These are phyloP conservation scores for Melanotus villosus DNA, from an alignment of 2,888 invertebrate genomes.

Conservation along the genomic window DNA sequence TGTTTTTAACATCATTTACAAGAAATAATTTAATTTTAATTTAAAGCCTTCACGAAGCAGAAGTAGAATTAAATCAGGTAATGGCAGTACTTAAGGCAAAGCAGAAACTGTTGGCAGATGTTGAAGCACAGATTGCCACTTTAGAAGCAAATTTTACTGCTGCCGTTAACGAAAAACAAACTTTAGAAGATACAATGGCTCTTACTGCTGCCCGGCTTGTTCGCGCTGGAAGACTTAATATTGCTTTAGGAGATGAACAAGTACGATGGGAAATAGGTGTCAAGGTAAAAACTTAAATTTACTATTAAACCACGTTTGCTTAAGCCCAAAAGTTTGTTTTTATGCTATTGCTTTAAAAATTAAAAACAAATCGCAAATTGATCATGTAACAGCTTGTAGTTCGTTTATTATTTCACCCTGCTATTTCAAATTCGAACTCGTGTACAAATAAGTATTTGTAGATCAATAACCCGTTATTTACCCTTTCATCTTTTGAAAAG, in stretches of 20 bases:
- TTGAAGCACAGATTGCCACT: slow-evolving; percentile 78
- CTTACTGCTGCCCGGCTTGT: slow-evolving; percentile 84
- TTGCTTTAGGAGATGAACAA: slow-evolving; percentile 90
- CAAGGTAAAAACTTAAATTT: slow-evolving; percentile 65
- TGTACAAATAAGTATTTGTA: too few species aligned
- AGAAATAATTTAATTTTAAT: too few species aligned
- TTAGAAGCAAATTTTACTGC: slow-evolving; percentile 78
- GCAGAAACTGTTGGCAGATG: slow-evolving; percentile 85
- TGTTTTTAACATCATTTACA: too few species aligned
- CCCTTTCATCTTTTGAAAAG: too few species aligned
- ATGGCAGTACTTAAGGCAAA: slow-evolving; percentile 84
- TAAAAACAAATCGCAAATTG: too few species aligned
- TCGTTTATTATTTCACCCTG: too few species aligned
- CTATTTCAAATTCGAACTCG: too few species aligned
- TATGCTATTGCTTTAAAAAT: too few species aligned
- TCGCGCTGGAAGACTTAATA: slow-evolving; percentile 87
- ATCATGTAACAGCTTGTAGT: too few species aligned
- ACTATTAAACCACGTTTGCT: background rate
- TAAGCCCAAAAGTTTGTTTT: too few species aligned
- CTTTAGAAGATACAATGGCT: slow-evolving; percentile 81
- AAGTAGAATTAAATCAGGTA: slow-evolving; percentile 81
- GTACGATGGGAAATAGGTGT: slow-evolving; percentile 86
- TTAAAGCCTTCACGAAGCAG: slow-evolving; percentile 81
- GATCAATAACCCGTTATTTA: too few species aligned
- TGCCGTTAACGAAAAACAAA: slow-evolving; percentile 82